phyloP scores from a whole-genome alignment of 2,888 invertebrate species.

The Eupithecia inturbata region DNA sequence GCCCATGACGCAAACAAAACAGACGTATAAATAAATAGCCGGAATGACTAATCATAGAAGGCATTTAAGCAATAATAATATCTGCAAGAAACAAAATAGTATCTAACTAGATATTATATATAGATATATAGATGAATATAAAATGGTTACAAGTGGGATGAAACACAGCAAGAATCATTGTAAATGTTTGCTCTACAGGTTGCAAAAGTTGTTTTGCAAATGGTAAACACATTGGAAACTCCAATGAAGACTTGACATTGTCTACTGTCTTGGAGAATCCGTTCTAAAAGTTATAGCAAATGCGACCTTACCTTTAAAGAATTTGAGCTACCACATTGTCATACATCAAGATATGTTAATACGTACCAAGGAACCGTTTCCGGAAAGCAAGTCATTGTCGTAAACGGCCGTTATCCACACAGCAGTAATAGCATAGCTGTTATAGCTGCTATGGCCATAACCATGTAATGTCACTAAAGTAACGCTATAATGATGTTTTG shows the following conservation, averaged over 20 bases:
- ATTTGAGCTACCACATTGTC: background rate
- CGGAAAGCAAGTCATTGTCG: conserved; percentile 32
- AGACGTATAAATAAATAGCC: background rate
- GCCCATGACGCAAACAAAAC: background rate
- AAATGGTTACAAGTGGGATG: background rate
- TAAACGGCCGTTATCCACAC: conserved; percentile 10
- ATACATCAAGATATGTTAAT: background rate
- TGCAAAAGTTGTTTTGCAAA: background rate
- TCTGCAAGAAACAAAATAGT: too few relatives aligned
- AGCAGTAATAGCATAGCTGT: conserved; percentile 42
- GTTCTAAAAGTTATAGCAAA: background rate
- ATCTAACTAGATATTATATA: too few relatives aligned
- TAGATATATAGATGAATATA: too few relatives aligned
- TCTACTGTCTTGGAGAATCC: background rate
- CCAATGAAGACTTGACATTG: background rate
- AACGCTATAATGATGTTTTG: conserved; percentile 62
- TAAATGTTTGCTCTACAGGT: background rate
- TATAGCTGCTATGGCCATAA: conserved; percentile 40
- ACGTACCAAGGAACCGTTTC: conserved; percentile 3
- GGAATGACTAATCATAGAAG: background rate
- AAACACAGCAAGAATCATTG: background rate
- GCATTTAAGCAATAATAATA: too few relatives aligned
- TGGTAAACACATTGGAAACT: background rate
- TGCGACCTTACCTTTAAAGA: background rate
- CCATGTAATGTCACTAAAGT: conserved; percentile 10